Percentiles rank a stretch among this genome's conserved stretches.
These are phyloP conservation scores for Spilogale gracilis DNA, from an alignment of 2,113 vertebrate species.

Conservation along the genomic window DNA sequence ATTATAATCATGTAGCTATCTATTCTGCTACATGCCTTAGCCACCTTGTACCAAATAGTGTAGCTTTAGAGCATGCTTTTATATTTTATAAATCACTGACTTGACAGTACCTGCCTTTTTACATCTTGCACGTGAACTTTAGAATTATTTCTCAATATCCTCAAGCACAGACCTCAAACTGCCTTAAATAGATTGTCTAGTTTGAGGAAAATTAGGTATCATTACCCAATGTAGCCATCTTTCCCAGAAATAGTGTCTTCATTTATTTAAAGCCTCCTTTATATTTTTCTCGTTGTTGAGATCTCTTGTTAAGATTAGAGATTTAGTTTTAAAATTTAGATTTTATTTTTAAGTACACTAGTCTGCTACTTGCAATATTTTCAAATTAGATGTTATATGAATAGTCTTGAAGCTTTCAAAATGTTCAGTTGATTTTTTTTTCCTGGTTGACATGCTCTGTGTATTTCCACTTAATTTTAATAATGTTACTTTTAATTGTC, in stretches of 20 bases:
- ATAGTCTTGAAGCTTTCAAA: neutral
- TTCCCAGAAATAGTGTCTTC: conserved; percentile 4
- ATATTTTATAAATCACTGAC: neutral
- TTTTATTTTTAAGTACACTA: neutral
- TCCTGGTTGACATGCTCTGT: neutral
- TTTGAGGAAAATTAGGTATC: neutral
- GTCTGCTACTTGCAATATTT: conserved; percentile 13
- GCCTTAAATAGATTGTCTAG: neutral
- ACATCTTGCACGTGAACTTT: neutral
- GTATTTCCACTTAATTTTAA: conserved; percentile 34
- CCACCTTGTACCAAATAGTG: neutral
- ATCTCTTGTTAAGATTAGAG: neutral
- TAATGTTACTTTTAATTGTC: neutral
- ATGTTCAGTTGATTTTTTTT: neutral
- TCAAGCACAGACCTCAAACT: conserved; percentile 11
- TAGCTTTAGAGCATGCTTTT: neutral
- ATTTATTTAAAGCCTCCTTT: neutral
- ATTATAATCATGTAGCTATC: neutral
- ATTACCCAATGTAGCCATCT: neutral
- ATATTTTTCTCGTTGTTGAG: neutral
- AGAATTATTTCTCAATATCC: conserved; percentile 12
- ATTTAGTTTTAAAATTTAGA: conserved; percentile 34
- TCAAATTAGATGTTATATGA: conserved; percentile 5
- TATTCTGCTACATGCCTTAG: neutral
- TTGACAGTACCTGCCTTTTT: neutral